Conservation (phyloP, 2,113 vertebrate genomes). For the Daboia siamensis region DNA sequence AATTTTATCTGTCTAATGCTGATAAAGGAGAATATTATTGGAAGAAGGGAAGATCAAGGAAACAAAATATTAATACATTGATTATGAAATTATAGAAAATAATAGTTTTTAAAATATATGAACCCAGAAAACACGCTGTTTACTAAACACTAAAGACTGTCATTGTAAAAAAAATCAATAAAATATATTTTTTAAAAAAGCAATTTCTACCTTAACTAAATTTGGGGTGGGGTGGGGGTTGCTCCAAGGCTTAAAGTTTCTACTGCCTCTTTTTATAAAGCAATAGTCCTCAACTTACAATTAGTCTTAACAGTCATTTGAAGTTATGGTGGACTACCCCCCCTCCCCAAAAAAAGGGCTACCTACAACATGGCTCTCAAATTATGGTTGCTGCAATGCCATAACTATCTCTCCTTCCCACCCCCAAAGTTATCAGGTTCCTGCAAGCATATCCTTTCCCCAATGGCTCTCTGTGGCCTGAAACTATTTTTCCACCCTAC, state of each 20-base stretch:
- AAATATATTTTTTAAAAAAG: background rate
- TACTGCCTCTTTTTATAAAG: background rate
- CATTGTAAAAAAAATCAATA: too few species aligned
- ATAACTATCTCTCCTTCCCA: background rate
- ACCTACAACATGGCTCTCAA: background rate
- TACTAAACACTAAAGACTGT: too few species aligned
- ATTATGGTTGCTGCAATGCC: background rate
- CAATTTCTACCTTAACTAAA: background rate
- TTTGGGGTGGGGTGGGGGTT: too few species aligned
- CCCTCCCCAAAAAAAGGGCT: too few species aligned
- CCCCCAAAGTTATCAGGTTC: background rate
- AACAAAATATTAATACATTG: too few species aligned
- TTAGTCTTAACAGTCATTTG: background rate
- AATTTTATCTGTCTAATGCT: too few species aligned
- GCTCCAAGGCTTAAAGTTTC: background rate
- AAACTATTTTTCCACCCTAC: background rate
- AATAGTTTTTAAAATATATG: too few species aligned
- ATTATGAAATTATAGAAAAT: too few species aligned
- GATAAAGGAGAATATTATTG: too few species aligned
- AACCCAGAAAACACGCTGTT: too few species aligned
- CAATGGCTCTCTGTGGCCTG: background rate
- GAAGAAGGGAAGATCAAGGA: too few species aligned
- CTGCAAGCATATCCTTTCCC: background rate
- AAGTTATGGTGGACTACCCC: background rate
- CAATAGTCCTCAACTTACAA: background rate